Evolutionary conservation across 2,797 vertebrate genomes (phyloP).

Genomic region (Gymnodraco acuticeps): DNA sequence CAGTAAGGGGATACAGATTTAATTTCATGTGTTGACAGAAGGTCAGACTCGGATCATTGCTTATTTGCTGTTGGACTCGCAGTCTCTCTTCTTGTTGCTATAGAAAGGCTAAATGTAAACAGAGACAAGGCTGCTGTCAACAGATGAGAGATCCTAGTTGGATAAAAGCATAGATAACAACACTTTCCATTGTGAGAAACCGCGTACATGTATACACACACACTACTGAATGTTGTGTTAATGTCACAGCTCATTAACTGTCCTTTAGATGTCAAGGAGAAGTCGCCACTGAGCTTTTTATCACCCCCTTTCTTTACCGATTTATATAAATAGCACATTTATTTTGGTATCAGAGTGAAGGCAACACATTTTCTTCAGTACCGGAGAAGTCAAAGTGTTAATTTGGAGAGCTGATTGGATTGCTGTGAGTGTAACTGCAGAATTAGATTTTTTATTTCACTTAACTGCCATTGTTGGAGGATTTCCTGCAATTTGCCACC

Average conservation of each 20-base stretch:
- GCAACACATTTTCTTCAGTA: background rate
- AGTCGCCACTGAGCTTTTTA: background rate
- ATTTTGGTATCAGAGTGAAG: background rate
- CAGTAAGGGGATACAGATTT: background rate
- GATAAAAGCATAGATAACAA: conserved; percentile 24
- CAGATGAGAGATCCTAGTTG: background rate
- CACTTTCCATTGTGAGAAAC: background rate
- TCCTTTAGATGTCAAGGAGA: background rate
- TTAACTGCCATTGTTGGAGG: background rate
- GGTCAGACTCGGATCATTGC: conserved; percentile 2
- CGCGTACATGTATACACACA: fast-evolving
- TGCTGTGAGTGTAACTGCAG: background rate
- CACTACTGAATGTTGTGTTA: background rate
- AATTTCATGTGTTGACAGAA: background rate
- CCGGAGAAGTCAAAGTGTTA: background rate
- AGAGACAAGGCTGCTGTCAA: conserved; percentile 12
- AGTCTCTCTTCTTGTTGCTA: background rate
- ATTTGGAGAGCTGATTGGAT: background rate
- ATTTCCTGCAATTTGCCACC: conserved; percentile 28
- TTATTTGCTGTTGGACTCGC: background rate
- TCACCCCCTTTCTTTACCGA: background rate
- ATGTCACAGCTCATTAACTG: conserved; percentile 5
- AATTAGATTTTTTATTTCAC: conserved; percentile 13
- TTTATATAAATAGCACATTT: background rate
- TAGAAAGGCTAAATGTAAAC: conserved; percentile 1